phyloP scores from a whole-genome alignment of 2,797 vertebrate genomes.

The Coccyzus lansbergi region DNA sequence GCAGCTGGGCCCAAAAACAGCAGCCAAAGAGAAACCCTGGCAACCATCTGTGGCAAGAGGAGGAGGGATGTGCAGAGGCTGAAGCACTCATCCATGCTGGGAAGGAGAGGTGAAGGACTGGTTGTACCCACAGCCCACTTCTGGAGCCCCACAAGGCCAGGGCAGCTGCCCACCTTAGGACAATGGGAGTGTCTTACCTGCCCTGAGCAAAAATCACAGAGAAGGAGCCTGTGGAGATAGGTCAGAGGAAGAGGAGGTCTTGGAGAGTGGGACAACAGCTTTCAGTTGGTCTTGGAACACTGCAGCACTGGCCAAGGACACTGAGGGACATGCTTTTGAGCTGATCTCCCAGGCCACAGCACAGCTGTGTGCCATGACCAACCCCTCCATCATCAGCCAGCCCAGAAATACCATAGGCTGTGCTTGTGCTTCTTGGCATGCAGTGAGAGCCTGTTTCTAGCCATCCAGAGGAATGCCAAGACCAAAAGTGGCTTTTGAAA shows the following conservation, averaged over 20 bases:
- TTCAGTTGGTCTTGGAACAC: not conserved
- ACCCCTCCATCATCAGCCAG: not conserved
- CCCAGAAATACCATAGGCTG: not conserved
- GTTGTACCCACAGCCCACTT: not conserved
- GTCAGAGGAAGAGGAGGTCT: not conserved
- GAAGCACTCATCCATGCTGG: not conserved
- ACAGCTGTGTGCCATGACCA: not conserved
- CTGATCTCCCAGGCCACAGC: not conserved
- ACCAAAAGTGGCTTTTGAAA: conserved; percentile 5
- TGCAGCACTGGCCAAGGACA: not conserved
- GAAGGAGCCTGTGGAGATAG: not conserved
- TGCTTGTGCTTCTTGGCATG: not conserved
- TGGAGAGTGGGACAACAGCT: not conserved
- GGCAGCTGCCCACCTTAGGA: not conserved
- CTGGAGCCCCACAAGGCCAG: not conserved
- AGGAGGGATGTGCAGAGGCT: not conserved
- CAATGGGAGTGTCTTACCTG: not conserved
- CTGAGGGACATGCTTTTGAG: not conserved
- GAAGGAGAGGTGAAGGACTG: not conserved
- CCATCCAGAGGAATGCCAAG: not conserved
- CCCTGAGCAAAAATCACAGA: not conserved
- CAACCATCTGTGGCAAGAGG: conserved; percentile 9
- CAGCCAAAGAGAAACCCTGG: conserved; percentile 56
- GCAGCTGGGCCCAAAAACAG: conserved; percentile 63
- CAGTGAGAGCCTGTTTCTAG: not conserved